These are phyloP conservation scores for Halisarca cf. caerulea DNA, from an alignment of 37 sponge, comb jelly and placozoan genomes.

Conservation along the genomic window DNA sequence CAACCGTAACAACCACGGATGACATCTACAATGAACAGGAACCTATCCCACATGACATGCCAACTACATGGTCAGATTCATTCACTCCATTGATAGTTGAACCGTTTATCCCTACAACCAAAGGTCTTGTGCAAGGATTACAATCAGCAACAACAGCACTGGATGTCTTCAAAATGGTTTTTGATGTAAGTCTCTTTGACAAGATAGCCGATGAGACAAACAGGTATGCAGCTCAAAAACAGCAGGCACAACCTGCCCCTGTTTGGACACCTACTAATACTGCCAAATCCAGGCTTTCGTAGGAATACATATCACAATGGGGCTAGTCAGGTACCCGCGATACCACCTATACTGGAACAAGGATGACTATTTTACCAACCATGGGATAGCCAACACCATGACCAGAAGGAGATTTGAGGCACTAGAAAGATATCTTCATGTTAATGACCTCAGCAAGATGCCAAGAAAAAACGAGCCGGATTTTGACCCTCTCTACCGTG, in stretches of 20 bases:
- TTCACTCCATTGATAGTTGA: too few species aligned
- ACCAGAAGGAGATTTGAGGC: not conserved
- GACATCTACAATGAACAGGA: too few species aligned
- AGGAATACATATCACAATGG: not conserved
- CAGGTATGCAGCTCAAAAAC: not conserved
- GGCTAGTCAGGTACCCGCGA: not conserved
- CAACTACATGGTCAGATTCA: too few species aligned
- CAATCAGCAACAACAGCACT: too few species aligned
- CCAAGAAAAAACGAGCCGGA: not conserved
- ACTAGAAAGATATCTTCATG: not conserved
- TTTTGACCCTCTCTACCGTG: slow-evolving; percentile 3
- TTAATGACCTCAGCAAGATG: not conserved
- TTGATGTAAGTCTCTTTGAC: not conserved
- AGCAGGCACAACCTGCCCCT: not conserved
- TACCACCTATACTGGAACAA: not conserved
- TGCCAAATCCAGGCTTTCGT: not conserved
- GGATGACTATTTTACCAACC: not conserved
- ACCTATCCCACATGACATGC: too few species aligned
- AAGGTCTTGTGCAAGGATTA: too few species aligned
- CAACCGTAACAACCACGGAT: too few species aligned
- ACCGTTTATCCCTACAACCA: too few species aligned
- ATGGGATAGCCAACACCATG: not conserved
- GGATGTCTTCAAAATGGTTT: not conserved
- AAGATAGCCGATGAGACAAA: not conserved
- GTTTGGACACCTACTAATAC: not conserved